A percentile compares a stretch with the other conserved stretches of the same genome.
Conservation (phyloP, 2,113 vertebrate species). For the Ciconia stormi region DNA sequence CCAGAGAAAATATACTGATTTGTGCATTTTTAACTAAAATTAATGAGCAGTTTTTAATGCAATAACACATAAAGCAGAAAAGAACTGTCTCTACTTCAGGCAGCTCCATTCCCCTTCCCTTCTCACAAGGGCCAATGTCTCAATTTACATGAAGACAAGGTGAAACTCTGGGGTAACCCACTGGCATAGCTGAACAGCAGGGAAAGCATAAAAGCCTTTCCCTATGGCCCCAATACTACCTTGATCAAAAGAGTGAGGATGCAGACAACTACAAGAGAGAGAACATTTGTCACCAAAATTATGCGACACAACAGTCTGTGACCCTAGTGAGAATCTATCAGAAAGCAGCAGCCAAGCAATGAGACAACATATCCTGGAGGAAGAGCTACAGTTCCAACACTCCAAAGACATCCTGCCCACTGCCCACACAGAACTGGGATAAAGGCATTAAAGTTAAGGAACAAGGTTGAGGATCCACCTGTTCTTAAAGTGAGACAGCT, state of each 20-base stretch:
- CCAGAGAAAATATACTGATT: not conserved
- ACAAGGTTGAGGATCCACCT: not conserved
- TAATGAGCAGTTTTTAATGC: not conserved
- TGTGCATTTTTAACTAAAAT: not conserved
- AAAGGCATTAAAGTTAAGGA: not conserved
- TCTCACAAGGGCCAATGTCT: not conserved
- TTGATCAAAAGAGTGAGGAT: not conserved
- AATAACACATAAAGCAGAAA: not conserved
- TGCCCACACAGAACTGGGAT: not conserved
- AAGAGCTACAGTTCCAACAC: not conserved
- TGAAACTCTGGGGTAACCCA: not conserved
- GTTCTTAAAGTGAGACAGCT: not conserved
- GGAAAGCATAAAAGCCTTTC: not conserved
- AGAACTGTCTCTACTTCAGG: not conserved
- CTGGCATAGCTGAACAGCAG: not conserved
- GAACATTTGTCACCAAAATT: not conserved
- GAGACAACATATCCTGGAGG: not conserved
- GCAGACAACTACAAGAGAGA: not conserved
- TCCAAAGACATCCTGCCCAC: not conserved
- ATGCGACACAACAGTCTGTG: not conserved
- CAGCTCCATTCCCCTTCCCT: not conserved
- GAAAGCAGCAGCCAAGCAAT: not conserved
- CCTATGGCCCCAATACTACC: not conserved
- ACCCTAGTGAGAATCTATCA: not conserved
- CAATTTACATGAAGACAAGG: not conserved